Conservation (phyloP, 1,140 invertebrate species). For the Aphis gossypii region DNA sequence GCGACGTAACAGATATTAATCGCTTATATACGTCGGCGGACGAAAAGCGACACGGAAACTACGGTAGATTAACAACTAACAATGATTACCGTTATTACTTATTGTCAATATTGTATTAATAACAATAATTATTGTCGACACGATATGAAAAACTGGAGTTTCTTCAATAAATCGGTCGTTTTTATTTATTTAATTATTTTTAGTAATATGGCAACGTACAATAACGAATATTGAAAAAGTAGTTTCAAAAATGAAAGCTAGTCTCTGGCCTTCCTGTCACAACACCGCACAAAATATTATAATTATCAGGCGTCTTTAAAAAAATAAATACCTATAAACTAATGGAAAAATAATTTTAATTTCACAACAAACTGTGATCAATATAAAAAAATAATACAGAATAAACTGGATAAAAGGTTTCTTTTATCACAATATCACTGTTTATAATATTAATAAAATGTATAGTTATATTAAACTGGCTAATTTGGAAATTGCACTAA, state of each 20-base stretch:
- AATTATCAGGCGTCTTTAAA: background rate
- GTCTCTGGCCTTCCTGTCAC: background rate
- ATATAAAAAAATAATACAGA: background rate
- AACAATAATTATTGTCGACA: background rate
- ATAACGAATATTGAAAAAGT: background rate
- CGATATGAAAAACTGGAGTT: background rate
- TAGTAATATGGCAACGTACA: too few relatives aligned
- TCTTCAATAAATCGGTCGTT: background rate
- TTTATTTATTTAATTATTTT: background rate
- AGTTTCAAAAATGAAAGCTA: background rate
- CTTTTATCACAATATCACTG: too few relatives aligned
- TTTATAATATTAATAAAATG: too few relatives aligned
- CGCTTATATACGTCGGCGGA: background rate
- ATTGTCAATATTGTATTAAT: background rate
- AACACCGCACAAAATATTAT: background rate
- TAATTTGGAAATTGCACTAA: too few relatives aligned
- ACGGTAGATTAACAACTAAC: background rate
- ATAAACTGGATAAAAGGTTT: background rate
- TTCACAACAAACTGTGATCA: too few relatives aligned
- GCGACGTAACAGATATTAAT: background rate
- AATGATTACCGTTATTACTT: background rate
- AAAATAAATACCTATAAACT: background rate
- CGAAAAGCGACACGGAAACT: background rate
- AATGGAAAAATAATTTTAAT: background rate
- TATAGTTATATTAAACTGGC: too few relatives aligned